Evolutionary conservation across 2,113 vertebrate species (phyloP), one percentile per base, ranked within the genome.

Genomic region (Dipodomys merriami): DNA sequence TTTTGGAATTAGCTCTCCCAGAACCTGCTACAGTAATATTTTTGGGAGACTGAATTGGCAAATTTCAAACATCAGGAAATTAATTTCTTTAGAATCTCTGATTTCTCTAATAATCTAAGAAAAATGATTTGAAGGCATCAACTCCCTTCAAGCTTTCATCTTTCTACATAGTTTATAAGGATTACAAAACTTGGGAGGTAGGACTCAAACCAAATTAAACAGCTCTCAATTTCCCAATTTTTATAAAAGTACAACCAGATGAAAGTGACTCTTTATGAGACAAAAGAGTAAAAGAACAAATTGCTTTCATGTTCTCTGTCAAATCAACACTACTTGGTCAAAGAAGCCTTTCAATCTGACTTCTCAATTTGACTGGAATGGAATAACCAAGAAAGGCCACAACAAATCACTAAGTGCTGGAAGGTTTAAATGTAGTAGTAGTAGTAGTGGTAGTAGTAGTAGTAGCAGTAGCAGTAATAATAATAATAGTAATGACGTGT

Each of bases 51-150:
- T 62, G 35, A 33, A 81, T 6, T 88, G 72, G 62, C 65, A 94
- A 77, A 91, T 91, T 72, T 80, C 35, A 86, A 90, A 90, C 64
- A 57, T 39, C n/a, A 90, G 33, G 44, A 91, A 81, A 68, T n/a
- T 64, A 12, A 30, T 29, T 90, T 88, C 49, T 91, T 93, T 60
- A 96, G 33, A 79, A 13, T 33, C 64, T 65, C 57, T 6, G 33
- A 22, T 77, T 87, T 81, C 77, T 22, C 68, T 33, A 68, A 23
- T 4, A 53, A 73, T 19, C 18, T 29, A 44, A 27, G 62, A 35
- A 71, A 89, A 88, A 73, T 0, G 20, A 80, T 35, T 73, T 84
- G 29, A 87, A 72, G 44, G 30, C 12, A 19, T 62, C 44, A 12
- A 30, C 74, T 72, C 30, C 73, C 65, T 83, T 60, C 62, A n/a